Evolutionary conservation across 1,140 invertebrate genomes (phyloP).

Genomic region (Bombus picipes): DNA sequence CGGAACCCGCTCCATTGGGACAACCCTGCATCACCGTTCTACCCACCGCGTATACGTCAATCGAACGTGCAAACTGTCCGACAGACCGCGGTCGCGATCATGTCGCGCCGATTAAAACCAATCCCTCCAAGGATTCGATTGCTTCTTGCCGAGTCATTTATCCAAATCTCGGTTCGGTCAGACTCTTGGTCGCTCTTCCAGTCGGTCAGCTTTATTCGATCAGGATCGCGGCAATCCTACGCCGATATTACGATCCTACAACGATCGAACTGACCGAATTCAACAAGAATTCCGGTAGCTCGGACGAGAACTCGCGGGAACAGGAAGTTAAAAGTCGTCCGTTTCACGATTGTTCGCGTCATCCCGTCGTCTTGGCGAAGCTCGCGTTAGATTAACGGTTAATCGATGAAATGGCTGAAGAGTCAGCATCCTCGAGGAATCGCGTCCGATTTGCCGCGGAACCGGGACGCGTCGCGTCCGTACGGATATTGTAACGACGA

Average conservation of each 20-base stretch:
- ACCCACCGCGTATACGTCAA: conserved; percentile 39
- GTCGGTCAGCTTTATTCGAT: no score
- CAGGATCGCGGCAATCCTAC: no score
- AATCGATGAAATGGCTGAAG: conserved; percentile 70
- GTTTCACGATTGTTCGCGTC: not conserved
- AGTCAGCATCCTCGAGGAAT: conserved; percentile 53
- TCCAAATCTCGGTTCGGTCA: no score
- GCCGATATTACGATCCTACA: no score
- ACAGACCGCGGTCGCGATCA: conserved; percentile 18
- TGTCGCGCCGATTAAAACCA: not conserved
- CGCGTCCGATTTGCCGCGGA: conserved; percentile 71
- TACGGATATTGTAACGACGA: conserved; percentile 54
- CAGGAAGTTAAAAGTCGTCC: conserved; percentile 17
- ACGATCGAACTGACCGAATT: not conserved
- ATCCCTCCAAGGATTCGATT: no score
- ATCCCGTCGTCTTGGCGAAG: not conserved
- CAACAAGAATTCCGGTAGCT: not conserved
- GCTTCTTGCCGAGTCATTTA: no score
- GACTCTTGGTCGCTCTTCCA: no score
- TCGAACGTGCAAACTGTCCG: conserved; percentile 36
- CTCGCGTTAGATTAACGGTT: conserved; percentile 70
- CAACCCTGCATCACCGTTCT: conserved; percentile 14
- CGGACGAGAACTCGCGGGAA: not conserved
- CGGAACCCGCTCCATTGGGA: conserved; percentile 60
- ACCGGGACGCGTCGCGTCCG: conserved; percentile 39